phyloP scores from a whole-genome alignment of 2,113 vertebrate genomes.

The Orthonyx spaldingii region DNA sequence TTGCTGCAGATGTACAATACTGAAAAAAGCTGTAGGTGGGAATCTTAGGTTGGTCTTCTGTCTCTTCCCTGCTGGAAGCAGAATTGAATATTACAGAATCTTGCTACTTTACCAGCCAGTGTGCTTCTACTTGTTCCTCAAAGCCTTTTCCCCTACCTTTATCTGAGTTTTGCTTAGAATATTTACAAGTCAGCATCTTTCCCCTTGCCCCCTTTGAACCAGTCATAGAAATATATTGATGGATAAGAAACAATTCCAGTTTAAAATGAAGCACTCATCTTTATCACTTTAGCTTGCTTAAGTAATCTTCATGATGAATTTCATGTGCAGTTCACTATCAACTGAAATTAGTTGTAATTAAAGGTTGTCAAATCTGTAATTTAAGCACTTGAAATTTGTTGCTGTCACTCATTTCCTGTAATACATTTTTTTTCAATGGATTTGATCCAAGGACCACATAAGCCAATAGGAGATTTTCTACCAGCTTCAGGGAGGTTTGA shows the following conservation, averaged over 20 bases:
- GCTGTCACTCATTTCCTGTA: background rate
- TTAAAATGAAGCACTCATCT: constrained; percentile 52
- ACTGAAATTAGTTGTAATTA: constrained; percentile 22
- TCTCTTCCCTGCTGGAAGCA: background rate
- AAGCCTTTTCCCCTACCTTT: background rate
- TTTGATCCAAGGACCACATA: background rate
- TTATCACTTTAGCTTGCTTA: constrained; percentile 1
- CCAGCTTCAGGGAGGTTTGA: background rate
- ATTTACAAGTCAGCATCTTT: background rate
- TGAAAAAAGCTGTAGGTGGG: background rate
- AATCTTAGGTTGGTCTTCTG: background rate
- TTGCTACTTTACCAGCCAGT: background rate
- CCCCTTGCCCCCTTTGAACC: background rate
- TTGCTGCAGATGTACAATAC: background rate
- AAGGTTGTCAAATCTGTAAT: constrained; percentile 36
- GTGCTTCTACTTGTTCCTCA: background rate
- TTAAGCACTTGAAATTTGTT: constrained; percentile 11
- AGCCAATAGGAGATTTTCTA: background rate
- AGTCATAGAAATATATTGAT: background rate
- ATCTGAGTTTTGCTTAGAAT: background rate
- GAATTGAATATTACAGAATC: background rate
- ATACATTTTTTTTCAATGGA: background rate
- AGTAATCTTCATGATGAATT: constrained; percentile 47
- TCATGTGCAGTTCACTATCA: constrained; percentile 3
- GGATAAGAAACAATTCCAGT: constrained; percentile 70